These are phyloP conservation scores for Hypomecis atomaria DNA, from an alignment of 2,888 invertebrate genomes.

Conservation along the genomic window DNA sequence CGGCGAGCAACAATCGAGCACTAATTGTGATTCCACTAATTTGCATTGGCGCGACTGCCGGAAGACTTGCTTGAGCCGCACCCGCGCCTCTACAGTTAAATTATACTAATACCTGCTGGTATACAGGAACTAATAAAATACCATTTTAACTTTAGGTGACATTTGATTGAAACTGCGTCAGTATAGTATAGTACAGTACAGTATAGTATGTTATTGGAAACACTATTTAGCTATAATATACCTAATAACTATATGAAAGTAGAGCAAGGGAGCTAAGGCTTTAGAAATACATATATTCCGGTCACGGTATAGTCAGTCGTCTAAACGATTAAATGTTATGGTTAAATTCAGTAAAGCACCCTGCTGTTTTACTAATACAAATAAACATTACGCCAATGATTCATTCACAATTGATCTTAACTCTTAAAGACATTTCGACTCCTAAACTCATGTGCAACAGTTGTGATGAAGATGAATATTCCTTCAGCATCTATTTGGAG, in stretches of 20 bases:
- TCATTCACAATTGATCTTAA: too few species aligned
- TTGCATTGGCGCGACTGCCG: slow-evolving; percentile 68
- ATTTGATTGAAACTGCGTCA: slow-evolving; percentile 14
- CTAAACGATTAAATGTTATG: too few species aligned
- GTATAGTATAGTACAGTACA: too few species aligned
- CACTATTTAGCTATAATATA: too few species aligned
- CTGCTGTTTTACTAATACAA: too few species aligned
- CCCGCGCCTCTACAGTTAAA: slow-evolving; percentile 51
- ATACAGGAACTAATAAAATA: slow-evolving; percentile 5
- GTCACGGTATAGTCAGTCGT: too few species aligned
- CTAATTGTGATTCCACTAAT: slow-evolving; percentile 80
- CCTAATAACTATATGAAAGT: too few species aligned
- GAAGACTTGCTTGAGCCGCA: slow-evolving; percentile 52
- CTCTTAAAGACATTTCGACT: not conserved
- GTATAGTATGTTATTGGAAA: too few species aligned
- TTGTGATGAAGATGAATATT: not conserved
- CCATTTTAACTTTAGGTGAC: slow-evolving; percentile 8
- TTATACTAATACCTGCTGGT: slow-evolving; percentile 30
- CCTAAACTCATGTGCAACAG: not conserved
- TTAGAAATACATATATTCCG: too few species aligned
- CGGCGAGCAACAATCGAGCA: slow-evolving; percentile 70
- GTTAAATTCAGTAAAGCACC: too few species aligned
- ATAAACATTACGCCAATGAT: too few species aligned
- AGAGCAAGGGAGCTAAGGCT: too few species aligned
- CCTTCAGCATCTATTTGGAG: slow-evolving; percentile 1